phyloP scores from a whole-genome alignment of 2,797 vertebrate species.

The Pelodytes ibericus region DNA sequence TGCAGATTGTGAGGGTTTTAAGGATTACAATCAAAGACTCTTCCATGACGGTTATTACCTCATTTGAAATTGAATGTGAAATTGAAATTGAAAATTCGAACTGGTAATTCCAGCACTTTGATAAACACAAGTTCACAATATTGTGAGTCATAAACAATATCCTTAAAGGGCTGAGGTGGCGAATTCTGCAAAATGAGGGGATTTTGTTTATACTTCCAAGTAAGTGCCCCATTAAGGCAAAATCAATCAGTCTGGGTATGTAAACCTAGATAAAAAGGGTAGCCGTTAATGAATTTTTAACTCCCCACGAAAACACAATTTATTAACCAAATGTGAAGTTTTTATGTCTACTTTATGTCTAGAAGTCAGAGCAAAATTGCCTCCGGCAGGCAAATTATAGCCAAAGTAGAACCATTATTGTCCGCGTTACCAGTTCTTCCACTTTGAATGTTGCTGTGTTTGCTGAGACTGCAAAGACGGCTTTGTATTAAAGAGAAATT shows the following conservation, averaged over 20 bases:
- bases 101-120: too few species aligned
- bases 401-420: neutral
- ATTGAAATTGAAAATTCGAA: too few species aligned
- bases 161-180: constrained; percentile 11
- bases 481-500: constrained; percentile 4
- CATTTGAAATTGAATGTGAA: neutral
- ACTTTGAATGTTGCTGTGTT: neutral
- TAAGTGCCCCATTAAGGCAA: constrained; percentile 25
- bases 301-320: constrained; percentile 27
- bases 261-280: neutral
- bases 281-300: constrained; percentile 22
- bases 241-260: constrained; percentile 26
- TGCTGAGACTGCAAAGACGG: constrained; percentile 20
- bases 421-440: neutral
- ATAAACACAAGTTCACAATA: neutral
- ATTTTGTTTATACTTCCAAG: constrained; percentile 13
- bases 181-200: constrained; percentile 7
- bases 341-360: constrained; percentile 31
- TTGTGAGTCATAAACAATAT: constrained; percentile 12
- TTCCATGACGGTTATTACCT: too few species aligned
- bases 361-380: neutral
- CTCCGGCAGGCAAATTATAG: neutral
- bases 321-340: constrained; percentile 28
- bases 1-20: too few species aligned
- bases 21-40: too few species aligned